Percentiles rank a stretch among this genome's conserved stretches.
Evolutionary conservation across 2,797 vertebrate genomes (phyloP).

Genomic region (Anolis apletophallus): DNA sequence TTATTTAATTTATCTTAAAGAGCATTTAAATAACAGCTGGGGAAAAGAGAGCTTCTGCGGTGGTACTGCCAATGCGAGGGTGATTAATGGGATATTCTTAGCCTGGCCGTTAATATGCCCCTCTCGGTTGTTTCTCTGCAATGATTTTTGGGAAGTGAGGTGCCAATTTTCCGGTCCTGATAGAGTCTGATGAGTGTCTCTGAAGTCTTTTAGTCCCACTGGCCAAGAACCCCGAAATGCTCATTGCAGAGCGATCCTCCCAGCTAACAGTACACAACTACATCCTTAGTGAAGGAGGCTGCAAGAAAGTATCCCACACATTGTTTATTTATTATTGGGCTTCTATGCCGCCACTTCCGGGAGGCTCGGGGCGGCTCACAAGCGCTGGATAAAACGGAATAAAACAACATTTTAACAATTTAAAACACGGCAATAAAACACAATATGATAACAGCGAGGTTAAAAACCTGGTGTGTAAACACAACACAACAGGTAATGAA

Average conservation of each 20-base stretch:
- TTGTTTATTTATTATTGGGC: no score
- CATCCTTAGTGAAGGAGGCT: not conserved
- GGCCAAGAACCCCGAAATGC: slow-evolving; percentile 11
- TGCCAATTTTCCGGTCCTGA: slow-evolving; percentile 66
- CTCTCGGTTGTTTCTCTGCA: slow-evolving; percentile 61
- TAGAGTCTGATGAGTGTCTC: slow-evolving; percentile 59
- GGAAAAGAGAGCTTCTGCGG: slow-evolving; percentile 56
- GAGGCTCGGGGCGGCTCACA: no score
- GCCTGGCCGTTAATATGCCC: slow-evolving; percentile 67
- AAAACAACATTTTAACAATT: no score
- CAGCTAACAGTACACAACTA: no score
- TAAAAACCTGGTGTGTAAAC: no score
- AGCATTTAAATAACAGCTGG: slow-evolving; percentile 64
- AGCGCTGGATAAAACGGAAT: no score
- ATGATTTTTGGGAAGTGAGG: slow-evolving; percentile 42
- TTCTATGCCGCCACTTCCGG: no score
- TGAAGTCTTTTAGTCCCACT: slow-evolving; percentile 63
- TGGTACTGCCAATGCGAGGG: slow-evolving; percentile 53
- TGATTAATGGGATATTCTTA: slow-evolving; percentile 69
- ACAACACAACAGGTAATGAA: no score
- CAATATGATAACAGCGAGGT: no score
- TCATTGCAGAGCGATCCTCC: not conserved
- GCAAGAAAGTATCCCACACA: no score
- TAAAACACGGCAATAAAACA: no score
- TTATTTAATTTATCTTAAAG: slow-evolving; percentile 78